phyloP scores from a whole-genome alignment of 2,113 vertebrate species.

The Pyrgilauda ruficollis region DNA sequence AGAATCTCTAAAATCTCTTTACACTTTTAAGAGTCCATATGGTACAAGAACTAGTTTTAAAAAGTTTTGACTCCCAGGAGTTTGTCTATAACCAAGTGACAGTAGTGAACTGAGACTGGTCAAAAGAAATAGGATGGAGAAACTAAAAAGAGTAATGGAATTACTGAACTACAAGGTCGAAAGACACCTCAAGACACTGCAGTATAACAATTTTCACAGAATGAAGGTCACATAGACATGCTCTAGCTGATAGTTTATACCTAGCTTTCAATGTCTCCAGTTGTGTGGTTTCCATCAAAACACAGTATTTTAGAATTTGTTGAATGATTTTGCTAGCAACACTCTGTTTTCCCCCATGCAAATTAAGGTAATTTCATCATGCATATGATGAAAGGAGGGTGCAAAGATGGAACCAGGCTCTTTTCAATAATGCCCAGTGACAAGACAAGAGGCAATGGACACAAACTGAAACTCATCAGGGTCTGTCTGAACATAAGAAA shows the following conservation, averaged over 20 bases:
- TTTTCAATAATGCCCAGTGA: background rate
- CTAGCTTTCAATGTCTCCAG: background rate
- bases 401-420: background rate
- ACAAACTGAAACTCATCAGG: background rate
- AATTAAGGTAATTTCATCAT: background rate
- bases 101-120: background rate
- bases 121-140: background rate
- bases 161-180: background rate
- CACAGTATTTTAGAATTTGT: background rate
- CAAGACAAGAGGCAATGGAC: background rate
- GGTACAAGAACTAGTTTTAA: background rate
- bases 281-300: background rate
- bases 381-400: background rate
- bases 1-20: background rate
- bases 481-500: background rate
- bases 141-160: background rate
- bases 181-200: background rate
- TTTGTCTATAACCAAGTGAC: background rate
- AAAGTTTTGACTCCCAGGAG: background rate
- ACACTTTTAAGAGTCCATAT: background rate
- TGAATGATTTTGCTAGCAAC: background rate
- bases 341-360: background rate
- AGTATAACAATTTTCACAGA: background rate
- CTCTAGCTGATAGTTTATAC: background rate
- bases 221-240: background rate